phyloP scores from a whole-genome alignment of 2,113 vertebrate species.

The Nematolebias whitei region DNA sequence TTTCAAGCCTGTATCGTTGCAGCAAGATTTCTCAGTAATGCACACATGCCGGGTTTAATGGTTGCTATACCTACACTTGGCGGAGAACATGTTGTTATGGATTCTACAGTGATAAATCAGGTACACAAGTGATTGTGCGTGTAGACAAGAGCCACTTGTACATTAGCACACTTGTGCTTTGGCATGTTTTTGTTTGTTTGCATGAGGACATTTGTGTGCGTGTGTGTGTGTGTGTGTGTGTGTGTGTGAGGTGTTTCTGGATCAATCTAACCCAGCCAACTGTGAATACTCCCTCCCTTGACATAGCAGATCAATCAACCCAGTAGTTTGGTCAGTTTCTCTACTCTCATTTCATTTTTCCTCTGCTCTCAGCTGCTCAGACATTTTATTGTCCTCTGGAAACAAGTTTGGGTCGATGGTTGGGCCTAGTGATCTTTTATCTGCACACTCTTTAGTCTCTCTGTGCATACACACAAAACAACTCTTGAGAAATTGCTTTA shows the following conservation, averaged over 20 bases:
- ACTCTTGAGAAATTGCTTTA: conserved; percentile 16
- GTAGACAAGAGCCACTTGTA: background rate
- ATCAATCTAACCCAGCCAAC: conserved; percentile 35
- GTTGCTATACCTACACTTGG: conserved; percentile 13
- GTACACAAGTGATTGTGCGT: no score
- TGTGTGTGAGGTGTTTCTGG: conserved; percentile 44
- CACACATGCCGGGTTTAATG: background rate
- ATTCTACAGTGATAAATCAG: conserved; percentile 22
- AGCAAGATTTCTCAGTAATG: background rate
- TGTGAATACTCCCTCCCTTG: conserved; percentile 46
- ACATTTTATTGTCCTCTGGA: conserved; percentile 34
- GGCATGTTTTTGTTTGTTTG: conserved; percentile 17
- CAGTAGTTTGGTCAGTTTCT: conserved; percentile 36
- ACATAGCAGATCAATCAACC: conserved; percentile 51
- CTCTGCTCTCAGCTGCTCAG: background rate
- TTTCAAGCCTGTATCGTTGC: background rate
- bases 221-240: conserved; percentile 13
- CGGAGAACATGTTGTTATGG: background rate
- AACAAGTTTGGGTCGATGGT: conserved; percentile 32
- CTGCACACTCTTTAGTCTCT: conserved; percentile 24
- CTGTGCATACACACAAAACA: conserved; percentile 9
- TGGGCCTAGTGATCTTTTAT: conserved; percentile 38
- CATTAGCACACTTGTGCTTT: conserved; percentile 5
- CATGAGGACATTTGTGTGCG: background rate
- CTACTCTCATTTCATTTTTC: conserved; percentile 11